Evolutionary conservation across 2,888 invertebrate genomes (phyloP).

Genomic region (Brachyopa scutellaris): DNA sequence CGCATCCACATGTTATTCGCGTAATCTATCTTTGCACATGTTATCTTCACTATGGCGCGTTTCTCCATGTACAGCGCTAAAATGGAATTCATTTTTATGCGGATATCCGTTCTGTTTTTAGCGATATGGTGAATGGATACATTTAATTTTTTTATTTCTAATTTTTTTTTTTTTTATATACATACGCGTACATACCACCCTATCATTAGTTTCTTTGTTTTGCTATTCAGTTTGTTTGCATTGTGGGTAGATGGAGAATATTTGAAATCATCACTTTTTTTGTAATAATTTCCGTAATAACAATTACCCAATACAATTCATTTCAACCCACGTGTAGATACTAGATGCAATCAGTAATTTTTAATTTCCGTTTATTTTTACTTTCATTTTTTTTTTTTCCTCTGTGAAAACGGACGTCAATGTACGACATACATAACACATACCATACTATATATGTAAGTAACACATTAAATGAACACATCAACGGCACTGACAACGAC

Average conservation of each 20-base stretch:
- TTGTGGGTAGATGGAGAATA: background rate
- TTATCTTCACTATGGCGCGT: conserved; percentile 58
- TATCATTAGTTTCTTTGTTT: background rate
- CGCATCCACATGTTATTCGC: conserved; percentile 64
- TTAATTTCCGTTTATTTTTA: conserved; percentile 24
- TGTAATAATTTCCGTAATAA: conserved; percentile 26
- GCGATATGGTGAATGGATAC: conserved; percentile 46
- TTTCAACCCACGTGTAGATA: conserved; percentile 13
- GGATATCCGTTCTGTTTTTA: conserved; percentile 70
- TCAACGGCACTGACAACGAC: conserved; percentile 56
- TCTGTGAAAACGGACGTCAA: conserved; percentile 35
- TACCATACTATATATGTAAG: no score
- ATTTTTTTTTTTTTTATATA: conserved; percentile 8
- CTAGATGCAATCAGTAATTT: conserved; percentile 24
- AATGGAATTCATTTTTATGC: conserved; percentile 68
- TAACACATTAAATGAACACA: no score
- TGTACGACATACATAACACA: no score
- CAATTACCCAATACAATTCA: conserved; percentile 13
- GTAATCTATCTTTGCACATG: conserved; percentile 67
- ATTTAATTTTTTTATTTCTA: conserved; percentile 1
- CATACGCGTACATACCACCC: no score
- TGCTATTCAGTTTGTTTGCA: background rate
- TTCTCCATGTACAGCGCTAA: conserved; percentile 47
- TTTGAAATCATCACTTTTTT: background rate
- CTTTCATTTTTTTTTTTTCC: background rate